Evolutionary conservation across 37 sponge, comb jelly and placozoan genomes (phyloP), one percentile per base, ranked within the genome.

Genomic region (Mnemiopsis leidyi): DNA sequence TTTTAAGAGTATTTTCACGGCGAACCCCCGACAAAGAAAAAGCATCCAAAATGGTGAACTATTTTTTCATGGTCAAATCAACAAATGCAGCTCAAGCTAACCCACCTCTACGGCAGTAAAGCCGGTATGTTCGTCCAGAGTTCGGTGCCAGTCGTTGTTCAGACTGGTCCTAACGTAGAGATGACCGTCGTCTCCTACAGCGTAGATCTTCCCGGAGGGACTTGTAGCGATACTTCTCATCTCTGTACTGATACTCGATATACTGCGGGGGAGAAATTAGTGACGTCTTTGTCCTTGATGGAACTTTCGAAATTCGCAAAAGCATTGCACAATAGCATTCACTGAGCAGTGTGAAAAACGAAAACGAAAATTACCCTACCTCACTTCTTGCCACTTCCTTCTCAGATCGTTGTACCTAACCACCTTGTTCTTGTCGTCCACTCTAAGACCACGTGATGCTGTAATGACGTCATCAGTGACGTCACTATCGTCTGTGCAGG

Each of bases 71-170:
- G n/a, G n/a, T n/a, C n/a, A n/a, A n/a, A n/a, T n/a, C n/a, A n/a
- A n/a, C n/a, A n/a, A n/a, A n/a, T n/a, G n/a, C n/a, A n/a, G n/a
- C n/a, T n/a, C n/a, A n/a, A n/a, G n/a, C n/a, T n/a, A n/a, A n/a
- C 61, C 39, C 29, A 85, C 90, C 90, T 28, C 90, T 35, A 85
- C 61, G 39, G 90, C 40, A 13, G 90, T 40, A 85, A 33, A 71
- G 7, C 75, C 40, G 28, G n/a, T 40, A 29, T 32, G 48, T 7
- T 39, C n/a, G 30, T 33, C 39, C 9, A 85, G 90, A n/a, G 90
- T 85, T 18, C 29, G 39, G 29, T 85, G 90, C 90, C 90, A 85
- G 90, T 38, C 36, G 40, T 38, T 40, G 23, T n/a, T 40, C 28
- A 85, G 32, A 28, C 29, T 40, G 90, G 25, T 85, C 61, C 90